Base-by-base conservation (phyloP, 2,797 vertebrate species). In the Schizopygopsis pylzovi region DNA sequence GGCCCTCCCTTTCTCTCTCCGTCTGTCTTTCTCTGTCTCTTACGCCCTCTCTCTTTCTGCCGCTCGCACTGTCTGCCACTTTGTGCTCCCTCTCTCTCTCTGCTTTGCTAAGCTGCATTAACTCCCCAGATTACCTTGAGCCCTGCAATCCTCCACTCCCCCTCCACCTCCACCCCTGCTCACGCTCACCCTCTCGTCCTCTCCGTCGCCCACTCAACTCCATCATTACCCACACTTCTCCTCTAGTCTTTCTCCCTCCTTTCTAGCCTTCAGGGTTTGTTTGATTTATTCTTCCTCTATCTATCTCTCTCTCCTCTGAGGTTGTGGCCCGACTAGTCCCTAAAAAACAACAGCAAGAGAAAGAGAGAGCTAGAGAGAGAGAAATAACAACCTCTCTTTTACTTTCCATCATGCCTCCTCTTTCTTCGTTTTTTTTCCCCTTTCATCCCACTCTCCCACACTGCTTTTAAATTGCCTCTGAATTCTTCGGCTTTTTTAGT, bases 401-500 rank as follows among this genome's bases (percentile, higher is more conserved):
- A 92, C 93, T 95, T 95, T 94, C 93, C 93, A 91, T 94, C 93
- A 94, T 95, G 93, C 94, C 94, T 94, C 92, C 91, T 91, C 91
- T 92, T 88, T 93, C 94, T 89, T 94, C 93, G 0, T 18, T 93
- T 94, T 94, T 94, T 90, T 93, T 93, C 92, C 93, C 94, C 94
- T 94, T 95, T 94, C 93, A 93, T 95, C 95, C 94, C 92, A 93
- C 93, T 95, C 95, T 96, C 95, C 95, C 95, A 96, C 95, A 95
- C 94, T 93, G 93, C 93, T 95, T 95, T 95, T 96, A 96, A 96
- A 96, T 96, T 96, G 95, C 95, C 92, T 96, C 94, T 93, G 94
- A 95, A 96, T 96, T 96, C 95, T 95, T 96, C 91, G 93, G 94
- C 94, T 95, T 94, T 96, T 96, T 96, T 95, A 95, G 94, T 95